phyloP scores from a whole-genome alignment of 2,797 vertebrate species.

The Novumbra hubbsi region DNA sequence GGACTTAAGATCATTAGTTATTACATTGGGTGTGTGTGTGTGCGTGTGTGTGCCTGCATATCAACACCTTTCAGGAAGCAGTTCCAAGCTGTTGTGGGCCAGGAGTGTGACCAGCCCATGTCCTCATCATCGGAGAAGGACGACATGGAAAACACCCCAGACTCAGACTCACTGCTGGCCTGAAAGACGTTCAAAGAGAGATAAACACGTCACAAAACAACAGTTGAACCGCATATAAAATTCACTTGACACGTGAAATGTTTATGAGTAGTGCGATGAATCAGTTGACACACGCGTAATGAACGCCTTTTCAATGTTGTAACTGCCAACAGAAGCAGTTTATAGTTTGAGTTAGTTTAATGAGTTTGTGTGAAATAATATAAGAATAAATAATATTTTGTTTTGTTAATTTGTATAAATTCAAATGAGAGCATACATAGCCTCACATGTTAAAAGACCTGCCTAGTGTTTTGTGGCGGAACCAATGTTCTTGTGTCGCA shows the following conservation, averaged over 20 bases:
- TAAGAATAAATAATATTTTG: no score
- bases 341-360: no score
- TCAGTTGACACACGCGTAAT: neutral
- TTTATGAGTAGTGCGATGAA: no score
- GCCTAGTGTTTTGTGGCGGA: no score
- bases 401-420: no score
- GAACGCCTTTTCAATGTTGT: no score
- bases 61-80: conserved; percentile 95
- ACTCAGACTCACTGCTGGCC: conserved; percentile 95
- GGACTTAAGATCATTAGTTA: neutral
- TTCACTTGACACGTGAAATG: no score
- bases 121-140: conserved; percentile 97
- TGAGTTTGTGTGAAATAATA: no score
- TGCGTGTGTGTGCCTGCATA: neutral
- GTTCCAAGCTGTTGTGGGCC: conserved; percentile 97
- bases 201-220: neutral
- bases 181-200: conserved; percentile 46
- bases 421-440: no score
- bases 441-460: no score
- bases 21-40: neutral
- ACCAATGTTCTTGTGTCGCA: no score
- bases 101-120: conserved; percentile 97
- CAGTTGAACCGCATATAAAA: neutral
- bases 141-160: conserved; percentile 95
- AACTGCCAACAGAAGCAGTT: no score